These are phyloP conservation scores for Pogonocherus hispidulus DNA, from an alignment of 2,888 invertebrate genomes.

Conservation along the genomic window DNA sequence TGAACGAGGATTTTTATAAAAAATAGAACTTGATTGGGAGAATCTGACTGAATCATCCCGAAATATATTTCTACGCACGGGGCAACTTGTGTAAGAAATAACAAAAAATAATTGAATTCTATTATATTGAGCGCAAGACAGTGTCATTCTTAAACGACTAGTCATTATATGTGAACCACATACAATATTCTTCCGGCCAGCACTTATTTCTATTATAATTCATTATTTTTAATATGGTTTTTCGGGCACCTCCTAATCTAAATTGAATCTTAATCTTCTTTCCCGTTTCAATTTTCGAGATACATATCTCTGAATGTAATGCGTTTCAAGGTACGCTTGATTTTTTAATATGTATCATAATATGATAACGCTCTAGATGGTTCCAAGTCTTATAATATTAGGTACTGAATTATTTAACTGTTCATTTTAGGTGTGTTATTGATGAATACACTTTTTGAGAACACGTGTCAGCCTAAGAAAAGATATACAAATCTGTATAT, in stretches of 20 bases:
- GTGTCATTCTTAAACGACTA: not conserved
- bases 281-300: conserved; percentile 8
- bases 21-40: no score
- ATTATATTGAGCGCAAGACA: not conserved
- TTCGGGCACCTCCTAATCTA: conserved; percentile 11
- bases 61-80: not conserved
- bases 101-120: not conserved
- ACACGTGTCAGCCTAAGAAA: no score
- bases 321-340: not conserved
- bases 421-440: no score
- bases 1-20: not conserved
- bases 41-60: no score
- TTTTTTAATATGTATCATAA: not conserved
- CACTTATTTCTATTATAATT: conserved; percentile 5
- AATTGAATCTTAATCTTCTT: conserved; percentile 18
- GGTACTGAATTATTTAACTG: no score
- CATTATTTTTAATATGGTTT: conserved; percentile 14
- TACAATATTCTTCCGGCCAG: not conserved
- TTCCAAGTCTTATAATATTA: not conserved
- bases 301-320: conserved; percentile 10
- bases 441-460: no score
- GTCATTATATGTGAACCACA: not conserved
- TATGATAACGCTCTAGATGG: no score
- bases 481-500: no score
- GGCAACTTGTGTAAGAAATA: not conserved